Evolutionary conservation across 2,113 vertebrate genomes (phyloP).

Genomic region (Rafetus swinhoei): DNA sequence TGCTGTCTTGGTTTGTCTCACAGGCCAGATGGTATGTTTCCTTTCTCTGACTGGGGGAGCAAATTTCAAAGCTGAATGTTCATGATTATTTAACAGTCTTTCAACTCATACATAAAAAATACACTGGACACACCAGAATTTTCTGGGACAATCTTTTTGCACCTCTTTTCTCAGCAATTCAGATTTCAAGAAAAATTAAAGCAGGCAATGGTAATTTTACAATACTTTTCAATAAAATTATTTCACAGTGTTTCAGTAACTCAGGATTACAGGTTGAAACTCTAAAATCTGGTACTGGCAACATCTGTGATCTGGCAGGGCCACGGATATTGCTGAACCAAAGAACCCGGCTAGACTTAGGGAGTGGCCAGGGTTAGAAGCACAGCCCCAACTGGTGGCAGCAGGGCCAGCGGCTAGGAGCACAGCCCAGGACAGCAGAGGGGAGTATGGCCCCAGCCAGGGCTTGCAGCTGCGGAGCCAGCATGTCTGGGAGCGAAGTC

Average conservation of each 20-base stretch:
- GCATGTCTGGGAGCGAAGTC: too few relatives aligned
- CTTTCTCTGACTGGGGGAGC: not conserved
- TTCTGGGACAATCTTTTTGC: not conserved
- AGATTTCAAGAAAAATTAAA: not conserved
- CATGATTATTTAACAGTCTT: not conserved
- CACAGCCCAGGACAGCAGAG: too few relatives aligned
- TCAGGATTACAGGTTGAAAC: not conserved
- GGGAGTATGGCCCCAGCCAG: too few relatives aligned
- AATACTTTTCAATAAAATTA: not conserved
- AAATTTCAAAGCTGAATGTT: not conserved
- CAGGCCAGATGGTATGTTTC: not conserved
- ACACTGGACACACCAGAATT: not conserved
- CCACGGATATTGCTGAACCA: too few relatives aligned
- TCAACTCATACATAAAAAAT: not conserved
- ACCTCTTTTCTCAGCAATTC: rapidly evolving
- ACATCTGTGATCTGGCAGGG: too few relatives aligned
- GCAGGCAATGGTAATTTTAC: not conserved
- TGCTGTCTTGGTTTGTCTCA: not conserved
- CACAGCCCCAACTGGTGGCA: too few relatives aligned
- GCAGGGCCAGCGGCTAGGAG: too few relatives aligned
- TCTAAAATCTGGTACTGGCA: too few relatives aligned
- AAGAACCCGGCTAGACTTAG: too few relatives aligned
- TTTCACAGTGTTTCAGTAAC: not conserved
- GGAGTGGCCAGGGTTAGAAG: too few relatives aligned
- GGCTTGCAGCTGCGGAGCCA: too few relatives aligned